phyloP scores from a whole-genome alignment of 1,140 invertebrate genomes.

The Saccostrea glomerata region DNA sequence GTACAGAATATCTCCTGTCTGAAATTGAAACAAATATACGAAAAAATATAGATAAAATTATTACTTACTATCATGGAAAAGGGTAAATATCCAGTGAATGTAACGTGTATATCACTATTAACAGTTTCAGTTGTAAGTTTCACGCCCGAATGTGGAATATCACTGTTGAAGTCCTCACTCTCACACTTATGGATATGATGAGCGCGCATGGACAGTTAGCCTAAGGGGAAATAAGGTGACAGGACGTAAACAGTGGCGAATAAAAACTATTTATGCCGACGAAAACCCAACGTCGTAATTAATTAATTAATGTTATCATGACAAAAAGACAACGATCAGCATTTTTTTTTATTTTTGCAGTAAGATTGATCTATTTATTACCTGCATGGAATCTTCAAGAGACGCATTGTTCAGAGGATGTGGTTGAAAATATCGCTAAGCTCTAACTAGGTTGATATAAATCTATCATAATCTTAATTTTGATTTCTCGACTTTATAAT shows the following conservation, averaged over 20 bases:
- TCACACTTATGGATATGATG: background rate
- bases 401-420: background rate
- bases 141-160: slow-evolving; percentile 5
- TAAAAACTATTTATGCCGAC: background rate
- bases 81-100: background rate
- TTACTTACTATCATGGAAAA: background rate
- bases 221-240: background rate
- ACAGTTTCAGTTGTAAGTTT: background rate
- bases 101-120: background rate
- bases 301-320: slow-evolving; percentile 23
- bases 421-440: background rate
- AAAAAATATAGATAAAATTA: background rate
- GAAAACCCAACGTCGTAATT: background rate
- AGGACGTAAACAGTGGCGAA: background rate
- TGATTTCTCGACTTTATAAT: background rate
- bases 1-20: no score
- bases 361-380: background rate
- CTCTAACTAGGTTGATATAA: background rate
- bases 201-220: background rate
- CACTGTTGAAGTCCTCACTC: background rate
- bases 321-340: background rate
- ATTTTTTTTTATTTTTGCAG: background rate
- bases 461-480: background rate
- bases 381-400: background rate
- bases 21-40: no score